A percentile compares a stretch with the other conserved stretches of the same genome.
Conservation (phyloP, 30 jellyfish, hydroid and myxozoan genomes). For the Aurelia aurita complex sp. Pacific region DNA sequence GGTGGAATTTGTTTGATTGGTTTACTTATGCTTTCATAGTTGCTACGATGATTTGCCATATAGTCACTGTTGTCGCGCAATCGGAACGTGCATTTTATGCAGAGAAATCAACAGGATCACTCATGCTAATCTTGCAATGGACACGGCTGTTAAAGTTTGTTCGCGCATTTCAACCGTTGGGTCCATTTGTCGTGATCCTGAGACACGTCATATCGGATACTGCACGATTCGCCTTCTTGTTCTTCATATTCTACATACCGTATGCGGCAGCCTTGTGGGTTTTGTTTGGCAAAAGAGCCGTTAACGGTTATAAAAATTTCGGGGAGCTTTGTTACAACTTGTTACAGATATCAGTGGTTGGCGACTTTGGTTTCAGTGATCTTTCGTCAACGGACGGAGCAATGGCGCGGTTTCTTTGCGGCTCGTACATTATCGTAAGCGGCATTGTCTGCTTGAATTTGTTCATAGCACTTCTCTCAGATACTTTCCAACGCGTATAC, state of each 20-base stretch:
- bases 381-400: slow-evolving; percentile 43
- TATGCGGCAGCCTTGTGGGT: slow-evolving; percentile 96
- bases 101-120: slow-evolving; percentile 76
- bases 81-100: slow-evolving; percentile 42
- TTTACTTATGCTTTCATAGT: slow-evolving; percentile 61
- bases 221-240: slow-evolving; percentile 58
- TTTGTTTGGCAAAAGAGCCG: slow-evolving; percentile 72
- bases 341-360: slow-evolving; percentile 85
- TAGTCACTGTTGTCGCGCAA: slow-evolving; percentile 24
- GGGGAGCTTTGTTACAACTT: slow-evolving; percentile 77
- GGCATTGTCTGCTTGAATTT: slow-evolving; percentile 91
- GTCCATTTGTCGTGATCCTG: slow-evolving; percentile 90
- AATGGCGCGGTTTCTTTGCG: slow-evolving; percentile 88
- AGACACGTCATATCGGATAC: slow-evolving; percentile 91
- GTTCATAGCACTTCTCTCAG: slow-evolving; percentile 94
- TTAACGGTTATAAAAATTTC: slow-evolving; percentile 68
- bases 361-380: slow-evolving; percentile 78
- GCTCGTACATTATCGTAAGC: slow-evolving; percentile 80
- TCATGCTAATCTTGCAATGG: slow-evolving; percentile 84
- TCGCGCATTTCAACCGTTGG: slow-evolving; percentile 89
- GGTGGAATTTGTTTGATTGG: slow-evolving; percentile 95
- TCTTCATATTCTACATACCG: slow-evolving; percentile 85
- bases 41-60: slow-evolving; percentile 66
- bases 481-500: slow-evolving; percentile 97
- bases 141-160: slow-evolving; percentile 88